Evolutionary conservation across 2,113 vertebrate species (phyloP).

Genomic region (Hemibates koningsi): DNA sequence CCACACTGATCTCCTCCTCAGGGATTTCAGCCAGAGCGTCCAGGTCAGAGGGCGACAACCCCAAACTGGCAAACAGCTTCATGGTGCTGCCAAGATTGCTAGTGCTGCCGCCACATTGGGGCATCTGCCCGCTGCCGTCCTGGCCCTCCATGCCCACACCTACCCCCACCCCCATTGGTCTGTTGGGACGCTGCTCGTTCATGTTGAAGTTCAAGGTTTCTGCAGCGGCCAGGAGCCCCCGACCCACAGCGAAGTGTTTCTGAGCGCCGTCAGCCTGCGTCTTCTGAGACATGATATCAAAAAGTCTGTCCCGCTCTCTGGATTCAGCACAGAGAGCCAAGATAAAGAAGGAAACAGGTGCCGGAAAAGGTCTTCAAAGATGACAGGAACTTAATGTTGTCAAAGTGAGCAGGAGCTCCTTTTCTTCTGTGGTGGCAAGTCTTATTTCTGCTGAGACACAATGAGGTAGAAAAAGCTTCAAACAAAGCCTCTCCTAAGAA

Average conservation of each 20-base stretch:
- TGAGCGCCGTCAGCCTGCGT: conserved; percentile 48
- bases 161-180: conserved; percentile 84
- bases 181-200: conserved; percentile 82
- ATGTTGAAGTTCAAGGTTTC: conserved; percentile 95
- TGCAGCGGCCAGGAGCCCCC: conserved; percentile 91
- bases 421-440: conserved; percentile 44
- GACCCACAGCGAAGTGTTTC: conserved; percentile 79
- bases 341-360: conserved; percentile 17
- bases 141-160: conserved; percentile 70
- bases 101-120: conserved; percentile 64
- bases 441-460: conserved; percentile 70
- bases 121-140: conserved; percentile 72
- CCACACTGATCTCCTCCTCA: conserved; percentile 94
- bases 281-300: conserved; percentile 70
- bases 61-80: conserved; percentile 97
- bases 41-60: conserved; percentile 92
- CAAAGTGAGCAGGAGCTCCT: conserved; percentile 50
- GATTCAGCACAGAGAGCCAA: conserved; percentile 4
- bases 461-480: conserved; percentile 60
- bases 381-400: neutral
- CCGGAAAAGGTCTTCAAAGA: neutral
- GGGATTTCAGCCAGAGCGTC: conserved; percentile 93
- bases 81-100: conserved; percentile 89
- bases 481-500: conserved; percentile 16
- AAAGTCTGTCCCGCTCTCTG: neutral